Evolutionary conservation across 2,888 invertebrate species (phyloP).

Genomic region (Zhuqinia jingwanae): DNA sequence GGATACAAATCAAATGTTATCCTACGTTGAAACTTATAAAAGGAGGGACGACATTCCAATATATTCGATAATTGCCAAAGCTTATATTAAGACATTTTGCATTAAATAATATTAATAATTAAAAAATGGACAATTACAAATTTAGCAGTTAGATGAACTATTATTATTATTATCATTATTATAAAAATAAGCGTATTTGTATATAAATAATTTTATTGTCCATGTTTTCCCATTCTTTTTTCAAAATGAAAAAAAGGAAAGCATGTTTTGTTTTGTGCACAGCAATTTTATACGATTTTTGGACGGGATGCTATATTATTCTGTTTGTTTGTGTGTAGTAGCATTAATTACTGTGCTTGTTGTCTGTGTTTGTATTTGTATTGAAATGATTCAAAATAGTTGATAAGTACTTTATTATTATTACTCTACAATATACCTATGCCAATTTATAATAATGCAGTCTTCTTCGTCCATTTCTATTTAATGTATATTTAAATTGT

Average conservation of each 20-base stretch:
- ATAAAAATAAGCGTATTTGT: no score
- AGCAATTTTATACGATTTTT: background rate
- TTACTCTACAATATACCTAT: no score
- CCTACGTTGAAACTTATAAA: constrained; percentile 61
- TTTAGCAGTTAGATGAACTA: no score
- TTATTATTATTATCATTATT: no score
- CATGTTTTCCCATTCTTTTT: no score
- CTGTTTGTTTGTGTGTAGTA: background rate
- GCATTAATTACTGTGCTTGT: background rate
- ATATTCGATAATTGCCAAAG: constrained; percentile 39
- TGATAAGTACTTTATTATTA: no score
- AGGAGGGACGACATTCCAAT: background rate
- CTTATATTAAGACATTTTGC: constrained; percentile 1
- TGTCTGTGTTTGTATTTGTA: background rate
- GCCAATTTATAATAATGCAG: constrained; percentile 34
- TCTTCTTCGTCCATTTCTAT: constrained; percentile 4
- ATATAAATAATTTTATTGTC: no score
- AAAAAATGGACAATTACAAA: no score
- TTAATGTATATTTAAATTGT: constrained; percentile 31
- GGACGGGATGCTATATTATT: background rate
- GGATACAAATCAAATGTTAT: constrained; percentile 77
- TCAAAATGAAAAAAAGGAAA: no score
- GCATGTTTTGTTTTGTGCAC: no score
- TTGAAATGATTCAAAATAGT: constrained; percentile 4
- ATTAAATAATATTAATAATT: background rate